Base-by-base conservation (phyloP, 2,888 invertebrate genomes). In the Fissipunctia ypsillon region DNA sequence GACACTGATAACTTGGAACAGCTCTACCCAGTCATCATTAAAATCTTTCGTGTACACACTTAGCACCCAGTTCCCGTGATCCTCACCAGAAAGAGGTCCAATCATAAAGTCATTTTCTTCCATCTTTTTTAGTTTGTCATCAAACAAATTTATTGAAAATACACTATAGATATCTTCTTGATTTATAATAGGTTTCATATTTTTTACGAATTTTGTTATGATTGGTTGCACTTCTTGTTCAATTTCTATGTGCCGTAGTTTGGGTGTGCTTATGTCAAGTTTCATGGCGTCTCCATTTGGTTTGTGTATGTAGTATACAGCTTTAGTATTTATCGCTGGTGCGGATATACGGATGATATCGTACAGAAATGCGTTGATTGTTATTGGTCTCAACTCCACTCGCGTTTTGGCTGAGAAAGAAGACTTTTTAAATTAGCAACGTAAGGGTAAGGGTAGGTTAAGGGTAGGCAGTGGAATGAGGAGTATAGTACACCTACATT, bases 31-130 rank as follows among this genome's bases (percentile, higher is more conserved):
- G 2, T 90, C 79, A 14, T 83, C 91, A 41, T 91, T 82, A 0
- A 84, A 69, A 71, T 91, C 90, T 52, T 85, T 88, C 3, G 87
- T 90, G 72, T 90, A 94, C 0, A 90, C 79, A 64, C 94, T 94
- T 0, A 96, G 72, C 52, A 94, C 90, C 96, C 96, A 96, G 73
- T 96, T 96, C 0, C 96, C 96, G 67, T 94, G 90, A 54, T 95
- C 93, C 0, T 91, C 90, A 5, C 88, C 87, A 7, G 43, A 31
- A 12, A 96, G 54, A 1, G 96, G 96, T 3, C 96, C 96, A 3
- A 96, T 88, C 67, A 91, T 83, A 75, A 94, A 91, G 7, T 95
- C 93, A 73, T 93, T 91, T 0, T 72, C 67, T 31, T 84, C 83
- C 85, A 94, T 85, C 4, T 68, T 71, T 14, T 74, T 83, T 31